Evolutionary conservation across 2,113 vertebrate species (phyloP).

Genomic region (Eurypyga helias): DNA sequence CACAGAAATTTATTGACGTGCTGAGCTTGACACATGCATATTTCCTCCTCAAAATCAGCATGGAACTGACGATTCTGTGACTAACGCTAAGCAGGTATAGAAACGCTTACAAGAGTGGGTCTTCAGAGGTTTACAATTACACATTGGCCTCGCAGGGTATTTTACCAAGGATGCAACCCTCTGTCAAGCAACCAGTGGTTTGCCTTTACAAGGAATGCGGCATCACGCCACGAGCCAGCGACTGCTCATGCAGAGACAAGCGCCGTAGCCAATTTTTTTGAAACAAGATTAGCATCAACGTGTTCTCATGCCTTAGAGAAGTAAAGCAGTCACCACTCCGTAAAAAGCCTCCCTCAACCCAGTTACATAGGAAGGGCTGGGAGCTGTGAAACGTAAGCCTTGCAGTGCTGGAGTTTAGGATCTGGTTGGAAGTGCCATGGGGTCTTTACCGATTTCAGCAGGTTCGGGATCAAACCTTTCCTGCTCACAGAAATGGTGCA

Average conservation of each 20-base stretch:
- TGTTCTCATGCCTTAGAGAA: background rate
- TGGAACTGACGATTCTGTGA: background rate
- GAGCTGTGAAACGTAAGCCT: background rate
- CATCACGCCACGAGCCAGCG: constrained; percentile 3
- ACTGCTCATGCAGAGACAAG: constrained; percentile 40
- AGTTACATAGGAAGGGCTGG: background rate
- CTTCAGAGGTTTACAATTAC: background rate
- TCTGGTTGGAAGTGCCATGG: background rate
- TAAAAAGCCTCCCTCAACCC: background rate
- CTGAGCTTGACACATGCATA: background rate
- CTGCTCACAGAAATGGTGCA: background rate
- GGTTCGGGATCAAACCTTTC: background rate
- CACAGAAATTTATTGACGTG: background rate
- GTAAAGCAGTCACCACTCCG: background rate
- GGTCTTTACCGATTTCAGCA: background rate
- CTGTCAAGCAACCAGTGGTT: background rate
- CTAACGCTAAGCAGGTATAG: background rate
- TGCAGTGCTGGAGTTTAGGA: background rate
- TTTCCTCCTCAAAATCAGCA: background rate
- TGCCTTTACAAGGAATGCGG: background rate
- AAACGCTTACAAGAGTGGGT: background rate
- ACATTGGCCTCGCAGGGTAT: background rate
- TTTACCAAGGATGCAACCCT: background rate
- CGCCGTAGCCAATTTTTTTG: background rate
- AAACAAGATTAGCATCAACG: constrained; percentile 13